Percentiles rank a stretch among this genome's conserved stretches.
Conservation (phyloP, 2,113 vertebrate genomes). For the Eublepharis macularius region DNA sequence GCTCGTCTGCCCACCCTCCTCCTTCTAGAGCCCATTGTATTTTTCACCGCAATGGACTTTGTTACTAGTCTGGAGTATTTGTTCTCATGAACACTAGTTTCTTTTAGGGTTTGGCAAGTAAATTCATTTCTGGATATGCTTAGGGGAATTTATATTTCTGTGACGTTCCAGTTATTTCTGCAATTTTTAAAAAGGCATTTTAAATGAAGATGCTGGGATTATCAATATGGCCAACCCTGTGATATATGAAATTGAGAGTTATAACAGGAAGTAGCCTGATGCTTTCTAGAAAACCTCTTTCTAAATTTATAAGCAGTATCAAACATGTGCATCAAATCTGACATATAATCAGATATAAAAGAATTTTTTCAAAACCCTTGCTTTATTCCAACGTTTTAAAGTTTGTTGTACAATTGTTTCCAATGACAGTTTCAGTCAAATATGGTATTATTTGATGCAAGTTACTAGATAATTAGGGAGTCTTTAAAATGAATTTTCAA, state of each 20-base stretch:
- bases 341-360: slow-evolving; percentile 29
- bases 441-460: slow-evolving; percentile 63
- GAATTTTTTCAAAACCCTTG: slow-evolving; percentile 28
- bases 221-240: not conserved
- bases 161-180: not conserved
- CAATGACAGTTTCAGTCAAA: slow-evolving; percentile 58
- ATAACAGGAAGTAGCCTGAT: slow-evolving; percentile 14
- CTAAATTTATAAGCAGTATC: not conserved
- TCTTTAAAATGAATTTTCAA: slow-evolving; percentile 78
- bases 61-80: fast-evolving
- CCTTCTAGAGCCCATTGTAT: too few species aligned
- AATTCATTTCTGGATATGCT: fast-evolving
- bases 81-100: fast-evolving
- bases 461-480: slow-evolving; percentile 75
- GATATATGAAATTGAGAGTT: slow-evolving; percentile 41
- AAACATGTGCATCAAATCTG: slow-evolving; percentile 37
- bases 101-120: not conserved
- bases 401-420: slow-evolving; percentile 54
- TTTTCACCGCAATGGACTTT: too few species aligned
- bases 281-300: slow-evolving; percentile 2
- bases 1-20: too few species aligned
- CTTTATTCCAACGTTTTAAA: slow-evolving; percentile 60
- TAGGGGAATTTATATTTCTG: fast-evolving
- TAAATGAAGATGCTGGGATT: slow-evolving; percentile 19
- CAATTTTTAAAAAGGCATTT: slow-evolving; percentile 2